Evolutionary conservation across 2,113 vertebrate genomes (phyloP), one percentile per base, ranked within the genome.

Genomic region (Cavia aperea): DNA sequence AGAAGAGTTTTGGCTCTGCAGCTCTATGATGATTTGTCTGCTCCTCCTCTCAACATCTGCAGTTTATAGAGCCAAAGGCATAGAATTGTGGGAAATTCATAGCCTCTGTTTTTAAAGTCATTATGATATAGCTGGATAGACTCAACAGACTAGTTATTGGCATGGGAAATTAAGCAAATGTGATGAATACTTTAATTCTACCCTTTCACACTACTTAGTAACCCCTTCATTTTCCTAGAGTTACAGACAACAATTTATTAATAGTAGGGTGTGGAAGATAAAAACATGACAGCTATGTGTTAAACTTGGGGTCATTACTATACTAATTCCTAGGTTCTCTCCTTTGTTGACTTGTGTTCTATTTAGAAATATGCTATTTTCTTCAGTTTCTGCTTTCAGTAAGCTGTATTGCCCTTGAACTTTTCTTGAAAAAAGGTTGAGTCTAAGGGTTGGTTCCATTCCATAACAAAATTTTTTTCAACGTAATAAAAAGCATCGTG

Each of bases 281-380:
- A 75, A 93, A 31, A 79, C 51, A 39, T 82, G 81, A 56, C 36
- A 58, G 81, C 49, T 56, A 5, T 56, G 43, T 39, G 8, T 66
- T 60, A 82, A 23, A 62, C 19, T 36, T 29, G 8, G 60, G 7
- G 1, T 29, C 72, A 36, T n/a, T 7, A 7, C 7, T 66, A 2
- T 33, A n/a, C 33, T 81, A 39, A 46, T 18, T 70, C 54, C 3
- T 18, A 78, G n/a, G 5, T 70, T 23, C 4, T 58, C 31, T 77
- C 8, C 26, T 19, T 49, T 1, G 0, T 18, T 29, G 36, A 49
- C n/a, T 39, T 39, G 3, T 16, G 5, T 73, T 83, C 5, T 49
- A 21, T 43, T 58, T 23, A 68, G 58, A 75, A 29, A 90, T 1
- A 1, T 63, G 7, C 54, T 39, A 21, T 39, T 60, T 6, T 79